phyloP scores from a whole-genome alignment of 2,113 vertebrate genomes.

The Thalassarche chlororhynchos region DNA sequence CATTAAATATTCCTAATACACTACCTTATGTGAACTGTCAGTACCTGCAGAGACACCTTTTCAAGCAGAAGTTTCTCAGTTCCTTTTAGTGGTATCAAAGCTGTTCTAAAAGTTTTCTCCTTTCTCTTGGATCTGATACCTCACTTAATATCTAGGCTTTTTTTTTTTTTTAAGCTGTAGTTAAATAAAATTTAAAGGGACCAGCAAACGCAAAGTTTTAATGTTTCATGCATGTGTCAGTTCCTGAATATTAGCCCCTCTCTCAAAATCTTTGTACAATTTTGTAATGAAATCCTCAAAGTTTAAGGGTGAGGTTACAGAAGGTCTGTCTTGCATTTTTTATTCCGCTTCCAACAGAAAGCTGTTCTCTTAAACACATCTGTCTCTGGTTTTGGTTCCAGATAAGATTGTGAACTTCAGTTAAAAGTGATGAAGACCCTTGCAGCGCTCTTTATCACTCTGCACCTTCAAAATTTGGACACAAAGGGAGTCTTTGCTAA shows the following conservation, averaged over 20 bases:
- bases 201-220: background rate
- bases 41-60: background rate
- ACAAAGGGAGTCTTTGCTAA: background rate
- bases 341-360: background rate
- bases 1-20: background rate
- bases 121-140: background rate
- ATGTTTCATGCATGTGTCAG: background rate
- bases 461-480: background rate
- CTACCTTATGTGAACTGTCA: background rate
- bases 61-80: background rate
- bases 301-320: background rate
- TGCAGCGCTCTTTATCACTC: background rate
- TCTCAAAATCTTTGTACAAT: background rate
- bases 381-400: background rate
- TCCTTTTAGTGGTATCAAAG: background rate
- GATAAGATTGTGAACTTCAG: background rate
- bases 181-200: background rate
- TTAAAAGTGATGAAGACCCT: background rate
- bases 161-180: background rate
- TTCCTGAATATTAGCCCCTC: background rate
- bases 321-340: background rate
- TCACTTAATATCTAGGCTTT: background rate
- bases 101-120: background rate
- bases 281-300: background rate
- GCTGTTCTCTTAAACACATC: background rate